Percentiles rank a stretch among this genome's conserved stretches.
These are phyloP conservation scores for Gymnoscopelus braueri DNA, from an alignment of 2,797 vertebrate species.

Conservation along the genomic window DNA sequence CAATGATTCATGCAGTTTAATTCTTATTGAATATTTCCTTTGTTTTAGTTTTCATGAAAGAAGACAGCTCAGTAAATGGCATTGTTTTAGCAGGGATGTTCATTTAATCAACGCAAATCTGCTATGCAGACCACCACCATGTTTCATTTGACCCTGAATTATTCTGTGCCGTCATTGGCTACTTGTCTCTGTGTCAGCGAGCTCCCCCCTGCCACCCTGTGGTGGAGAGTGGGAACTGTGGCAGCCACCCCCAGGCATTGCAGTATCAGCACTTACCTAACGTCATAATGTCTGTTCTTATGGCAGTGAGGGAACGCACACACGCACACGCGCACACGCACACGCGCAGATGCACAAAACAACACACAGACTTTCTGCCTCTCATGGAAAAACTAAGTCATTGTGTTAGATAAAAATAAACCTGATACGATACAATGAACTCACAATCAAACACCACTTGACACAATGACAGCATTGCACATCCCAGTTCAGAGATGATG, in stretches of 20 bases:
- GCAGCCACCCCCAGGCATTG: background rate
- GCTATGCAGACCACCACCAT: background rate
- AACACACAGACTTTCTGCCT: too few relatives aligned
- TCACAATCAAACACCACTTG: too few relatives aligned
- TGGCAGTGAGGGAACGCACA: background rate
- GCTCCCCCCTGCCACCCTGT: slow-evolving; percentile 33
- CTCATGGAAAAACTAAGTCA: too few relatives aligned
- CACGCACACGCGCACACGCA: slow-evolving; percentile 6
- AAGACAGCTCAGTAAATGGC: too few relatives aligned
- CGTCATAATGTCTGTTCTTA: background rate
- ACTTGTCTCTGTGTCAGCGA: background rate
- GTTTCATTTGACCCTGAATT: slow-evolving; percentile 35
- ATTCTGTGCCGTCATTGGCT: slow-evolving; percentile 56
- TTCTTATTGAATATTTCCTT: too few relatives aligned
- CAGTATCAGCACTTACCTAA: slow-evolving; percentile 7
- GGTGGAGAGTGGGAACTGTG: slow-evolving; percentile 15
- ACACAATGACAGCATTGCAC: too few relatives aligned
- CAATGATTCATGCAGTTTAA: too few relatives aligned
- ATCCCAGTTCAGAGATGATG: too few relatives aligned
- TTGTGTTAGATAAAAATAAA: too few relatives aligned
- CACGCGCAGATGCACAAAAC: background rate
- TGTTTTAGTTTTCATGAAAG: too few relatives aligned
- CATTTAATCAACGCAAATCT: background rate
- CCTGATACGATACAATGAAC: too few relatives aligned
- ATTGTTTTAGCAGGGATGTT: too few relatives aligned